Evolutionary conservation across 2,888 invertebrate species (phyloP).

Genomic region (Drosophila greeni): DNA sequence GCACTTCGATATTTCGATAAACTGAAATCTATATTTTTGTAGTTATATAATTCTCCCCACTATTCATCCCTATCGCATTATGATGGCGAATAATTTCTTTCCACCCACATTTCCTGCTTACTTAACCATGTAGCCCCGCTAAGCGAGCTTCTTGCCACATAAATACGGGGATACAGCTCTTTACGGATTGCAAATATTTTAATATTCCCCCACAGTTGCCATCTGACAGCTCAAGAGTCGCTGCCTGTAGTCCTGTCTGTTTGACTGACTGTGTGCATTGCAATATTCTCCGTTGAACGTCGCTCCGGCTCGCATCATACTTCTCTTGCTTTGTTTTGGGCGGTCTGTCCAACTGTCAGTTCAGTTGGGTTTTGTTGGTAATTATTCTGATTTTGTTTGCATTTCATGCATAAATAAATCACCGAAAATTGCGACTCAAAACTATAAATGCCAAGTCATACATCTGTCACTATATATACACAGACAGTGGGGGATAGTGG

Average conservation of each 20-base stretch:
- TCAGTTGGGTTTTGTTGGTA: constrained; percentile 59
- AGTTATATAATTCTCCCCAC: neutral
- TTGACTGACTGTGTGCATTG: constrained; percentile 18
- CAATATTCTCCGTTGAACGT: constrained; percentile 16
- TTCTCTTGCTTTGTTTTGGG: constrained; percentile 44
- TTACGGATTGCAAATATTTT: constrained; percentile 29
- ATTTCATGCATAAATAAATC: constrained; percentile 68
- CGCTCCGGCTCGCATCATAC: constrained; percentile 6
- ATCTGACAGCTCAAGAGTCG: constrained; percentile 36
- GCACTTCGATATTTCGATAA: neutral
- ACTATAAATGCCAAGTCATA: constrained; percentile 56
- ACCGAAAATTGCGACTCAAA: constrained; percentile 58
- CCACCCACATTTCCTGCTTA: neutral
- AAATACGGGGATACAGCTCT: constrained; percentile 4
- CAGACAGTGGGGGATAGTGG: neutral
- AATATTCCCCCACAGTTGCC: constrained; percentile 38
- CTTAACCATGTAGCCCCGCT: neutral
- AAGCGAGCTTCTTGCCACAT: constrained; percentile 6
- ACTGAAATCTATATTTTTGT: neutral
- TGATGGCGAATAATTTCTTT: neutral
- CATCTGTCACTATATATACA: constrained; percentile 50
- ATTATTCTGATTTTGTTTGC: constrained; percentile 68
- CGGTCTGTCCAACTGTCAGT: constrained; percentile 42
- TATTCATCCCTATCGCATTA: neutral
- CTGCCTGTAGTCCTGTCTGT: constrained; percentile 28